phyloP scores from a whole-genome alignment of 2,113 vertebrate genomes.

The Bubalus kerabau region DNA sequence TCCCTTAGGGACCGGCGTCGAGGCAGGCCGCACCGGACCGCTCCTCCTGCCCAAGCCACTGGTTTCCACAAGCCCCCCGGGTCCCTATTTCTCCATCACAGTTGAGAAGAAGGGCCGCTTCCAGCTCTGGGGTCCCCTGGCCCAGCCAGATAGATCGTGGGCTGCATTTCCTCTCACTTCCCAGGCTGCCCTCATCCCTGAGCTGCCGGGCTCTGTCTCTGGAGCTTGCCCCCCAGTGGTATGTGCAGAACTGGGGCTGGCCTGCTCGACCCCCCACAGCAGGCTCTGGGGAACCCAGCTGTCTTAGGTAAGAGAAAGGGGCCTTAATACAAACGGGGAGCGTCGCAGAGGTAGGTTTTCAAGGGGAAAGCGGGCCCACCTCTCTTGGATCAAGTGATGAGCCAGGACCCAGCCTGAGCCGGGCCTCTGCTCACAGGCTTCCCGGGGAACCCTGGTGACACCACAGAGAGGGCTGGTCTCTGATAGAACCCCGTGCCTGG shows the following conservation, averaged over 20 bases:
- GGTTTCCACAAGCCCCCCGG: accelerated
- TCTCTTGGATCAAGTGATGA: not conserved
- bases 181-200: not conserved
- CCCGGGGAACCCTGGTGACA: not conserved
- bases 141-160: not conserved
- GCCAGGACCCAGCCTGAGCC: not conserved
- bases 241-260: too few species aligned
- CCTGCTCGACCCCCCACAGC: not conserved
- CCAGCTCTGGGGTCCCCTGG: not conserved
- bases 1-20: not conserved
- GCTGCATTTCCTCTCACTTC: not conserved
- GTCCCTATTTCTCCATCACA: not conserved
- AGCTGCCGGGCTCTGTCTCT: not conserved
- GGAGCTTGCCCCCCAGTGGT: not conserved
- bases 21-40: accelerated
- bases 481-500: not conserved
- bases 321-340: not conserved
- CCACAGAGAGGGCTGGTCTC: not conserved
- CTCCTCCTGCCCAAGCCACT: not conserved
- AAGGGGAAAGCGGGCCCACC: not conserved
- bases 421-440: not conserved
- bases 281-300: not conserved
- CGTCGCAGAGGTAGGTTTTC: not conserved
- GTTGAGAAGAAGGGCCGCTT: not conserved
- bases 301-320: not conserved